A percentile compares a stretch with the other conserved stretches of the same genome.
Evolutionary conservation across 2,797 vertebrate genomes (phyloP).

Genomic region (Cirrhinus mrigala): DNA sequence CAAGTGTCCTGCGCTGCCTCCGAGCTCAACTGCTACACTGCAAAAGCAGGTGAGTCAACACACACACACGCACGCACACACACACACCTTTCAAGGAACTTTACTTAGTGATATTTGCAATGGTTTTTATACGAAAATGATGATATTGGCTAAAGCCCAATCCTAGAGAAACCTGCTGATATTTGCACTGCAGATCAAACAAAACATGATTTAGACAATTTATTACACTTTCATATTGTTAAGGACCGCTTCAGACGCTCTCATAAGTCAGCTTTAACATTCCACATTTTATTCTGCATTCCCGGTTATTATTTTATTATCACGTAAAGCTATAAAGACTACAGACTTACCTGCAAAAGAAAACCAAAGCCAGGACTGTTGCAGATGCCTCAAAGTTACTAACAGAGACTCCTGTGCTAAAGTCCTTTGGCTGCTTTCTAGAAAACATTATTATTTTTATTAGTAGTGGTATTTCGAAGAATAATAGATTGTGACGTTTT

Average conservation of each 20-base stretch:
- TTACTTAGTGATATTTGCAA: background rate
- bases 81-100: no score
- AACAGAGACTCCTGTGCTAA: no score
- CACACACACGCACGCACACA: background rate
- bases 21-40: constrained; percentile 56
- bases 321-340: no score
- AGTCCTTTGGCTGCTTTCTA: no score
- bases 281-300: background rate
- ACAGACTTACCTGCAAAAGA: no score
- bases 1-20: background rate
- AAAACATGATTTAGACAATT: background rate
- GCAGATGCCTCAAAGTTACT: background rate
- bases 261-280: background rate
- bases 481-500: background rate
- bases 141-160: background rate
- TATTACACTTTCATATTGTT: background rate
- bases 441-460: background rate
- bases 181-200: background rate
- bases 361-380: background rate
- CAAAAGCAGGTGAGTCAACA: constrained; percentile 63
- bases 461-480: background rate
- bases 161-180: background rate
- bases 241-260: background rate
- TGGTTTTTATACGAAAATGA: background rate
- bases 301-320: background rate